phyloP scores from a whole-genome alignment of 2,797 vertebrate species.

The Melanotaenia parkinsoni region DNA sequence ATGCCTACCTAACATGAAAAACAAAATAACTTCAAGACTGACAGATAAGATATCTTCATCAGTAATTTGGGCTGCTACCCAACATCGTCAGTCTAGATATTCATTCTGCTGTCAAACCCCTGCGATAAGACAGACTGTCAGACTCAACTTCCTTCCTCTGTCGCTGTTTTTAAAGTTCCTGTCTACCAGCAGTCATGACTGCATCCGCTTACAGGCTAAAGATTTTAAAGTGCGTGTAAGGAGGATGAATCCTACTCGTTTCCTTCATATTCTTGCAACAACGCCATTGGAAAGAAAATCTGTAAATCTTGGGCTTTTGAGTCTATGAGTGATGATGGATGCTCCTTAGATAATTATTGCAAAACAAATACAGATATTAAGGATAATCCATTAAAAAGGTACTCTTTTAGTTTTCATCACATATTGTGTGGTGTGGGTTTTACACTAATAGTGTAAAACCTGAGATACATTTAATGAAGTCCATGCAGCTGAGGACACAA shows the following conservation, averaged over 20 bases:
- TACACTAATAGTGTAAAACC: background rate
- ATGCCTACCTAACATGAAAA: too few relatives aligned
- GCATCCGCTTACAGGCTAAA: conserved; percentile 4
- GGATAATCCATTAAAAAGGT: background rate
- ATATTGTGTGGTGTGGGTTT: background rate
- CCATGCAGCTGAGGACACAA: background rate
- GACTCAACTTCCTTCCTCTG: background rate
- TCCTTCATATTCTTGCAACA: background rate
- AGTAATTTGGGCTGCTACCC: too few relatives aligned
- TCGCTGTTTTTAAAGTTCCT: conserved; percentile 32
- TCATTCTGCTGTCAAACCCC: background rate
- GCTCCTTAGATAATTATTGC: background rate
- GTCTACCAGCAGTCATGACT: conserved; percentile 19
- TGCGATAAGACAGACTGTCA: background rate
- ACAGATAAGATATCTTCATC: too few relatives aligned
- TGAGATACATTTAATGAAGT: background rate
- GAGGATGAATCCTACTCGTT: background rate
- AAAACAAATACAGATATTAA: background rate
- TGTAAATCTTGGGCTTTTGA: background rate
- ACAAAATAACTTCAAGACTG: too few relatives aligned
- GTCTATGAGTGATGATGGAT: background rate
- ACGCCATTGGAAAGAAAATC: background rate
- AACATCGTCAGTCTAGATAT: too few relatives aligned
- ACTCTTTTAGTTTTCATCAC: background rate
- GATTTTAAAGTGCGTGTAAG: conserved; percentile 26